Evolutionary conservation across 2,113 vertebrate species (phyloP).

Genomic region (human): DNA sequence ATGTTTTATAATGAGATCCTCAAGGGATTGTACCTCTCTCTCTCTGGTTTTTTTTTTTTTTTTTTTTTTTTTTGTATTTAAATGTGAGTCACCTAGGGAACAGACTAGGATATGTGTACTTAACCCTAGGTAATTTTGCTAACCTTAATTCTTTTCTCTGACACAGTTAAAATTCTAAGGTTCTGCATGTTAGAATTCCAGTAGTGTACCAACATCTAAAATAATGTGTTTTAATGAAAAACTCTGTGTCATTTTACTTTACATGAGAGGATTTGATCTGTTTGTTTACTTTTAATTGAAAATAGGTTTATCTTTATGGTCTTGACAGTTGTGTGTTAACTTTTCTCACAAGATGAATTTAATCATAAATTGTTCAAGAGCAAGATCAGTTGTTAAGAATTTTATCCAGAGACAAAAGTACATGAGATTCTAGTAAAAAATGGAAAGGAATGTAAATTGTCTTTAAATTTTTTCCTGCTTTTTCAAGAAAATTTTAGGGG

Average conservation of each 20-base stretch:
- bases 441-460: not conserved
- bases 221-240: not conserved
- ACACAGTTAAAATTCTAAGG: slow-evolving; percentile 10
- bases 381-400: not conserved
- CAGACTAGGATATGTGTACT: not conserved
- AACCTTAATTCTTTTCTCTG: slow-evolving; percentile 6
- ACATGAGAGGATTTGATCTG: not conserved
- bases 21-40: not conserved
- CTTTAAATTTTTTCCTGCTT: not conserved
- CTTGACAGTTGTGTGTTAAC: not conserved
- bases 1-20: not conserved
- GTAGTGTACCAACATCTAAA: not conserved
- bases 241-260: not conserved
- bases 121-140: not conserved
- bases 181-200: not conserved
- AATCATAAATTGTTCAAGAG: not conserved
- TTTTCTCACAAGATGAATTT: not conserved
- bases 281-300: not conserved
- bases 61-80: not conserved
- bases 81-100: not conserved
- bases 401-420: slow-evolving; percentile 5
- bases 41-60: not conserved
- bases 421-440: not conserved
- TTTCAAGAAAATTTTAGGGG: not conserved
- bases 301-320: not conserved